Evolutionary conservation across 2,797 vertebrate genomes (phyloP).

Genomic region (Decapterus maruadsi): DNA sequence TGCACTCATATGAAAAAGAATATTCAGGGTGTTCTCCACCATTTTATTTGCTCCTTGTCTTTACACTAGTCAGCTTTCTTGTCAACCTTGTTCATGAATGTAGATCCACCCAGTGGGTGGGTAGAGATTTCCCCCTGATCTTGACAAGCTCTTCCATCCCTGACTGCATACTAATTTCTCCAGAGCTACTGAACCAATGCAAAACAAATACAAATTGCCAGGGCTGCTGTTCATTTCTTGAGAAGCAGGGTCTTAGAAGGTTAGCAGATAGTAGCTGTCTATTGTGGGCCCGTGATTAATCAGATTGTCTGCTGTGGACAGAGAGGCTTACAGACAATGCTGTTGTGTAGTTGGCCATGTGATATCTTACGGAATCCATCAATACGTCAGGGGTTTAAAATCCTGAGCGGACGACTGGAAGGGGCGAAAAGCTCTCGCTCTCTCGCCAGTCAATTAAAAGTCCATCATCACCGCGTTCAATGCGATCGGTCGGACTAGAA

Average conservation of each 20-base stretch:
- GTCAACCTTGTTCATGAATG: conserved; percentile 81
- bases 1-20: conserved; percentile 74
- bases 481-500: conserved; percentile 5
- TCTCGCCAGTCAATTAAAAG: conserved; percentile 49
- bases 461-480: conserved; percentile 21
- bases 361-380: conserved; percentile 44
- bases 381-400: conserved; percentile 38
- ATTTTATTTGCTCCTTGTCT: conserved; percentile 82
- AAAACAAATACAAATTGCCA: conserved; percentile 77
- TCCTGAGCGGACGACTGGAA: conserved; percentile 43
- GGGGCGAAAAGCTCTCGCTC: conserved; percentile 8
- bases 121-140: conserved; percentile 73
- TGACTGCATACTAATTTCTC: conserved; percentile 79
- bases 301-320: conserved; percentile 61
- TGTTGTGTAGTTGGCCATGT: conserved; percentile 26
- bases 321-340: conserved; percentile 44
- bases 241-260: conserved; percentile 54
- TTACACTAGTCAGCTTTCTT: conserved; percentile 80
- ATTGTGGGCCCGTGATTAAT: conserved; percentile 60
- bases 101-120: conserved; percentile 75
- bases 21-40: conserved; percentile 67
- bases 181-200: conserved; percentile 72
- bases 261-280: conserved; percentile 62
- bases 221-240: conserved; percentile 52
- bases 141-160: conserved; percentile 79